Conservation (phyloP, 2,888 invertebrate species). For the Busseola fusca region DNA sequence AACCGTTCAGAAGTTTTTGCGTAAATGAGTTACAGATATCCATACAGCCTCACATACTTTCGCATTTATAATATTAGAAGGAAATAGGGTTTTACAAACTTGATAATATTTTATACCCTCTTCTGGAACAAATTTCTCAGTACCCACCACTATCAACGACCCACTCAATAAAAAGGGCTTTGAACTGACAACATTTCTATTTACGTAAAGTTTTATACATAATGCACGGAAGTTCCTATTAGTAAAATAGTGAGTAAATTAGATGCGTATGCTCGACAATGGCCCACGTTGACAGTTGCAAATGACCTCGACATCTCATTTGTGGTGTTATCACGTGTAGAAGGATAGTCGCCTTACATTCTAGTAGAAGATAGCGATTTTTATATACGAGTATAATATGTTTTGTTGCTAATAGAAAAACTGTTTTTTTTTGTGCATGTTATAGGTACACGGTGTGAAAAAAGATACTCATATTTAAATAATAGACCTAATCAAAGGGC, state of each 20-base stretch:
- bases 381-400: neutral
- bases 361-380: constrained; percentile 1
- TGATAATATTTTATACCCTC: neutral
- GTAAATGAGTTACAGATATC: too few relatives aligned
- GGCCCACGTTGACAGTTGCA: constrained; percentile 47
- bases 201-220: constrained; percentile 38
- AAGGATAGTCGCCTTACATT: neutral
- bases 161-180: constrained; percentile 31
- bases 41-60: too few relatives aligned
- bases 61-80: too few relatives aligned
- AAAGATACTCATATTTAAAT: too few relatives aligned
- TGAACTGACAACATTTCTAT: constrained; percentile 48
- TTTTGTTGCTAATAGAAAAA: neutral
- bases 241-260: constrained; percentile 57
- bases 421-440: neutral
- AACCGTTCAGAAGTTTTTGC: too few relatives aligned
- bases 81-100: too few relatives aligned
- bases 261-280: constrained; percentile 35
- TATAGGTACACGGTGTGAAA: too few relatives aligned
- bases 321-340: constrained; percentile 16
- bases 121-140: constrained; percentile 17
- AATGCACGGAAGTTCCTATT: constrained; percentile 59
- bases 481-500: too few relatives aligned
- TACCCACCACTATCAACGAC: constrained; percentile 12
- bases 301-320: constrained; percentile 61